Conservation (phyloP, 1,140 invertebrate species). For the Rhopalosiphum maidis region DNA sequence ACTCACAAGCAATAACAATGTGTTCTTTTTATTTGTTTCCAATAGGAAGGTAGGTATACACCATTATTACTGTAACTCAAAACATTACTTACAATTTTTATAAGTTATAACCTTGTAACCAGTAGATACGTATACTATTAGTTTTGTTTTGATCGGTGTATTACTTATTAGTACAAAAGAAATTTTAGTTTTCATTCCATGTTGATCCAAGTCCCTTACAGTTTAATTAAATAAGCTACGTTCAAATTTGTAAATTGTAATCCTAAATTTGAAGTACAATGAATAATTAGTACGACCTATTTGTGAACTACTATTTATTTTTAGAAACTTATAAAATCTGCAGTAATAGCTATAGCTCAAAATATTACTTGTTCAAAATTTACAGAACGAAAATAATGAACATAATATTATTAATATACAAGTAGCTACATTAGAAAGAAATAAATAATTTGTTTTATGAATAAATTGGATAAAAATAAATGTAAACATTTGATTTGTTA, state of each 20-base stretch:
- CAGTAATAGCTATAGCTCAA: background rate
- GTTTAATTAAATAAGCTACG: background rate
- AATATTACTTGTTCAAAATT: background rate
- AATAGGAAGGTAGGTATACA: background rate
- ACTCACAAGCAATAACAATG: background rate
- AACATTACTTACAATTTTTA: background rate
- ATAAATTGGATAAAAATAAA: background rate
- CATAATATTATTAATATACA: background rate
- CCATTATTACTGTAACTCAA: background rate
- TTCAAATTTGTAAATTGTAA: background rate
- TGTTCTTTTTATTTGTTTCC: constrained; percentile 25
- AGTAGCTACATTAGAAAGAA: background rate
- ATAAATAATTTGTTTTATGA: background rate
- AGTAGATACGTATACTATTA: background rate
- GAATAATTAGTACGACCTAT: background rate
- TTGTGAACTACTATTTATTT: background rate
- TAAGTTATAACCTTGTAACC: background rate
- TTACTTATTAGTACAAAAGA: background rate
- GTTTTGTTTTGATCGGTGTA: no score
- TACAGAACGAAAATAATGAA: background rate
- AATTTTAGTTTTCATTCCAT: background rate
- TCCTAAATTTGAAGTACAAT: background rate
- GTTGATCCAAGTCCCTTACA: background rate
- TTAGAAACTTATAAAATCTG: background rate
- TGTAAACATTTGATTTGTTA: background rate